Evolutionary conservation across 2,888 invertebrate species (phyloP).

Genomic region (Exocentrus adspersus): DNA sequence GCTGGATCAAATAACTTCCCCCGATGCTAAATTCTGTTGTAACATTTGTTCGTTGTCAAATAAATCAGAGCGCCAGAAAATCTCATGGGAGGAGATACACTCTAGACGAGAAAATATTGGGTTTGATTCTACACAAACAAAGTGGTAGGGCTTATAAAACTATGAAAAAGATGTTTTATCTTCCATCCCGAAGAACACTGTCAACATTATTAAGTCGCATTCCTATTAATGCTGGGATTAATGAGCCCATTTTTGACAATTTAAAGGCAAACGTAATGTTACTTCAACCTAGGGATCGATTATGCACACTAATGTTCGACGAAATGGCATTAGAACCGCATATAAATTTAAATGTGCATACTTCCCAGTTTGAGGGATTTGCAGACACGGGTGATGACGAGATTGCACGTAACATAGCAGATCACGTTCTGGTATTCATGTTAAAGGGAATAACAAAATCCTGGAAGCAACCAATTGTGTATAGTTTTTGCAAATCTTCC

Average conservation of each 20-base stretch:
- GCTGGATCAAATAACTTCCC: not conserved
- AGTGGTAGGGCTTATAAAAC: not conserved
- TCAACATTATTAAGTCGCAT: not conserved
- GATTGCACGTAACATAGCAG: not conserved
- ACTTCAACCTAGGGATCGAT: slow-evolving; percentile 1
- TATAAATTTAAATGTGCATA: slow-evolving; percentile 5
- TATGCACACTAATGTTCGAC: slow-evolving; percentile 16
- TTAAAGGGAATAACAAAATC: not conserved
- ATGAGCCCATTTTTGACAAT: not conserved
- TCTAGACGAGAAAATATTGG: not conserved
- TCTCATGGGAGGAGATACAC: not conserved
- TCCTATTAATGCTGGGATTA: not conserved
- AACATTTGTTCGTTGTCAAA: not conserved
- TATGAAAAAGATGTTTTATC: not conserved
- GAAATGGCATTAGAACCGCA: slow-evolving; percentile 18
- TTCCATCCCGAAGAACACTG: slow-evolving; percentile 1
- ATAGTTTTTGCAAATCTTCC: not conserved
- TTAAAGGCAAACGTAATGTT: slow-evolving; percentile 11
- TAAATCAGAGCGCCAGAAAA: not conserved
- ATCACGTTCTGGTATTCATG: slow-evolving; percentile 18
- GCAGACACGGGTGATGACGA: not conserved
- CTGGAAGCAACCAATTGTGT: not conserved
- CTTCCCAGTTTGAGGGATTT: slow-evolving; percentile 6
- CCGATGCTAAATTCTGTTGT: not conserved
- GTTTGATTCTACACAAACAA: not conserved